These are phyloP conservation scores for Centropristis striata DNA, from an alignment of 2,113 vertebrate genomes.

Conservation along the genomic window DNA sequence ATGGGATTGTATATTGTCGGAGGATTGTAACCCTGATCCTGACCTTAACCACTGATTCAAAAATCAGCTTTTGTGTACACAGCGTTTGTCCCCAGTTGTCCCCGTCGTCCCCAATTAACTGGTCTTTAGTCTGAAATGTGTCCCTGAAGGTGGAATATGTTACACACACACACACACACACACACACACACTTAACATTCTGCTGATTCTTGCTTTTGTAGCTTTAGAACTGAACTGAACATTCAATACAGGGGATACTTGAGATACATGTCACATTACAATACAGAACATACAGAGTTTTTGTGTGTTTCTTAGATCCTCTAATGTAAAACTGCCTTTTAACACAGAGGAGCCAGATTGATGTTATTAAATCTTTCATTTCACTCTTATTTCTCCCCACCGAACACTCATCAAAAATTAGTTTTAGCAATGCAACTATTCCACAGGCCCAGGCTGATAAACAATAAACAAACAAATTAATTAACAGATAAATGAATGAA, in stretches of 20 bases:
- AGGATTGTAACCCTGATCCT: too few species aligned
- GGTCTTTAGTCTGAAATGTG: too few species aligned
- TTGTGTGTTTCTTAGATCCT: not conserved
- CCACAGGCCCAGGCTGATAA: not conserved
- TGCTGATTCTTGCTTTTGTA: conserved; percentile 3
- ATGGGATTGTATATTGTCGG: too few species aligned
- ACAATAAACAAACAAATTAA: conserved; percentile 43
- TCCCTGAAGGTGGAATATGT: too few species aligned
- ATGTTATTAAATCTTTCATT: conserved; percentile 7
- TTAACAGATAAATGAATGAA: conserved; percentile 23
- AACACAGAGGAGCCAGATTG: not conserved
- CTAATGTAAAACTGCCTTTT: conserved; percentile 3
- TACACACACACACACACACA: not conserved
- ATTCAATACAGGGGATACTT: not conserved
- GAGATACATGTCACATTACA: not conserved
- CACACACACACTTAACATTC: not conserved
- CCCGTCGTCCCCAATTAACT: too few species aligned
- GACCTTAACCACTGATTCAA: too few species aligned
- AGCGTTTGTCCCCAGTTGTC: too few species aligned
- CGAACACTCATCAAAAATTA: not conserved
- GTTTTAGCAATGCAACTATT: conserved; percentile 2
- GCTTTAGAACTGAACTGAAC: not conserved
- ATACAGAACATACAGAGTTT: not conserved
- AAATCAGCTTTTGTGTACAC: too few species aligned
- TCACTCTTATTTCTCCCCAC: not conserved